Percentiles rank a stretch among this genome's conserved stretches.
phyloP scores from a whole-genome alignment of 2,888 invertebrate species.

The Melinaea marsaeus region DNA sequence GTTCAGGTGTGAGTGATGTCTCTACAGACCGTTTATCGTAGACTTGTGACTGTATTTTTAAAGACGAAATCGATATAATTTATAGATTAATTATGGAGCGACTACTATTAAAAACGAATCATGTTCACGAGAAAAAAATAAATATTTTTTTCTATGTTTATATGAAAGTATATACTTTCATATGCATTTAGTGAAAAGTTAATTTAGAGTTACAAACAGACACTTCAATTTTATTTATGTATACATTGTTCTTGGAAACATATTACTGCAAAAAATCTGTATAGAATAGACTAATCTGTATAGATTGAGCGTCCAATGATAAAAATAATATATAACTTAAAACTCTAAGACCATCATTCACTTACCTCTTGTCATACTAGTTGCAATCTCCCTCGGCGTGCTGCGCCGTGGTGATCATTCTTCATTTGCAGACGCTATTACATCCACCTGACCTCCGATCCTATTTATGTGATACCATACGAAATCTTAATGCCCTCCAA shows the following conservation, averaged over 20 bases:
- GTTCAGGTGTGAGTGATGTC: slow-evolving; percentile 70
- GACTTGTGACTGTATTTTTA: slow-evolving; percentile 72
- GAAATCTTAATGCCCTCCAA: slow-evolving; percentile 2
- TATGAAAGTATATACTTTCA: too few species aligned
- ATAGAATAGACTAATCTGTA: not conserved
- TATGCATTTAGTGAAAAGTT: too few species aligned
- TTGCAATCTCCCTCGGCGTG: slow-evolving; percentile 26
- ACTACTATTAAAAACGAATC: too few species aligned
- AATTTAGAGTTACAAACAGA: too few species aligned
- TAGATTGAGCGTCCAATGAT: not conserved
- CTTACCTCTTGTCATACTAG: slow-evolving; percentile 60
- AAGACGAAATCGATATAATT: slow-evolving; percentile 36
- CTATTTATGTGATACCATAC: slow-evolving; percentile 9
- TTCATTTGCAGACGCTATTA: slow-evolving; percentile 55
- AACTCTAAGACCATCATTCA: slow-evolving; percentile 58
- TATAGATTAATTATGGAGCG: not conserved
- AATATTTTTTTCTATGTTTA: too few species aligned
- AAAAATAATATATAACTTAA: not conserved
- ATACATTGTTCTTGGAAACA: too few species aligned
- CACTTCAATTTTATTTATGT: too few species aligned
- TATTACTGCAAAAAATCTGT: too few species aligned
- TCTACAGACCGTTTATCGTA: slow-evolving; percentile 70
- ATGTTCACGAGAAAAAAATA: too few species aligned
- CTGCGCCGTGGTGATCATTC: slow-evolving; percentile 69
- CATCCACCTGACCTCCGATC: slow-evolving; percentile 26